These are phyloP conservation scores for Cheilosia impressa DNA, from an alignment of 2,888 invertebrate genomes.

Conservation along the genomic window DNA sequence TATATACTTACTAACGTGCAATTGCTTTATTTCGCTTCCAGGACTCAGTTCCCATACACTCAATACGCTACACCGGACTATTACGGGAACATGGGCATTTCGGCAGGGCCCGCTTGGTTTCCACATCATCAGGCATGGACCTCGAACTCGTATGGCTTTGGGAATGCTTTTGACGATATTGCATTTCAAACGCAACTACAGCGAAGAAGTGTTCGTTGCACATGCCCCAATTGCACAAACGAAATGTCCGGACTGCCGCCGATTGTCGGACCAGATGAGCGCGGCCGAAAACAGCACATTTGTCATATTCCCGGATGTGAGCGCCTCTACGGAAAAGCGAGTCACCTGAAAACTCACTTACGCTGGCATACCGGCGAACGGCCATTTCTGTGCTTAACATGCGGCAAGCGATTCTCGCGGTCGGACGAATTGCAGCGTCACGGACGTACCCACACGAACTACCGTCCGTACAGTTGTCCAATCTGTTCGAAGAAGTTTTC, in stretches of 20 bases:
- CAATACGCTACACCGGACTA: constrained; percentile 82
- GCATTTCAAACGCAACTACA: constrained; percentile 85
- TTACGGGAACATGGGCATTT: constrained; percentile 82
- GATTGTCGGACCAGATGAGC: constrained; percentile 88
- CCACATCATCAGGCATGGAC: constrained; percentile 82
- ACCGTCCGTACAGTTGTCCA: constrained; percentile 93
- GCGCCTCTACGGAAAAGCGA: constrained; percentile 96
- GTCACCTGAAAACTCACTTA: constrained; percentile 95
- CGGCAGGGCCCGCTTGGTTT: constrained; percentile 81
- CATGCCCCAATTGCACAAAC: constrained; percentile 91
- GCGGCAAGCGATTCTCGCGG: constrained; percentile 95
- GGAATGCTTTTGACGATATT: constrained; percentile 82
- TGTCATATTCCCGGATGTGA: constrained; percentile 95
- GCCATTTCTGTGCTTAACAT: constrained; percentile 94
- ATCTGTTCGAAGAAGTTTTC: constrained; percentile 96
- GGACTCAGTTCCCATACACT: constrained; percentile 82
- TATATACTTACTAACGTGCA: background rate
- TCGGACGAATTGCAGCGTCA: constrained; percentile 96
- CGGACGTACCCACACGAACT: constrained; percentile 94
- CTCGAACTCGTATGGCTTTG: constrained; percentile 81
- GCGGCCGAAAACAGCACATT: constrained; percentile 91
- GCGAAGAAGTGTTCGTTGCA: constrained; percentile 90
- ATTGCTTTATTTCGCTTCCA: constrained; percentile 49
- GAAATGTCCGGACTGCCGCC: constrained; percentile 91
- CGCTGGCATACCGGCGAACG: constrained; percentile 97